Evolutionary conservation across 2,888 invertebrate species (phyloP), one percentile per base, ranked within the genome.

Genomic region (Caenorhabditis afra): DNA sequence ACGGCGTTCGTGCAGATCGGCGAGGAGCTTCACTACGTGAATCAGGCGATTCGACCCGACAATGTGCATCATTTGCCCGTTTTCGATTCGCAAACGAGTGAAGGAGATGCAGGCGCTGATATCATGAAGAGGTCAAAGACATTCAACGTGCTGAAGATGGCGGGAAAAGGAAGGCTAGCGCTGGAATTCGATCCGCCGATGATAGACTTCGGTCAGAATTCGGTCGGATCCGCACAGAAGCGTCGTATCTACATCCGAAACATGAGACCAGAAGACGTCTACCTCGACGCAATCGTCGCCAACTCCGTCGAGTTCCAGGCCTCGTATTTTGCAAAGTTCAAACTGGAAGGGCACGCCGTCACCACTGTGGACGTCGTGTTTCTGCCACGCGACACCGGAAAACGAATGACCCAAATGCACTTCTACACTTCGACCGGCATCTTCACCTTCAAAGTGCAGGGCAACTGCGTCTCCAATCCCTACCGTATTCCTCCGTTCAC

Each of bases 281-380:
- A 45, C 8, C 47, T 84, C 16, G 85, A 83, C 52, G 81, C 81
- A 0, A 70, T 85, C 41, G 57, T 81, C 29, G 84, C 79, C 8
- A 75, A 78, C 39, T 81, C 85, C 4, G 65, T 81, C 44, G 75
- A 80, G 39, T 78, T 85, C 44, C 83, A 85, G 29, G 73, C 80
- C 0, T 78, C 82, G 7, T 85, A 79, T 75, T 80, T 83, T 49
- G 77, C 79, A 16, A 62, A 66, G 16, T 45, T 41, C 95, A 93
- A 94, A 91, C 94, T 97, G 91, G 94, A 95, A 88, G 95, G 96
- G 76, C 93, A 94, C 87, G 95, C 95, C 81, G 96, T 96, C 91
- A 97, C 97, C 82, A 94, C 95, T 81, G 96, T 98, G 92, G 96
- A 94, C 92, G 95, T 98, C 89, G 95, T 97, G 85, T 97, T 96